Percentiles rank a stretch among this genome's conserved stretches.
phyloP scores from a whole-genome alignment of 2,113 vertebrate species.

The Alligator sinensis region DNA sequence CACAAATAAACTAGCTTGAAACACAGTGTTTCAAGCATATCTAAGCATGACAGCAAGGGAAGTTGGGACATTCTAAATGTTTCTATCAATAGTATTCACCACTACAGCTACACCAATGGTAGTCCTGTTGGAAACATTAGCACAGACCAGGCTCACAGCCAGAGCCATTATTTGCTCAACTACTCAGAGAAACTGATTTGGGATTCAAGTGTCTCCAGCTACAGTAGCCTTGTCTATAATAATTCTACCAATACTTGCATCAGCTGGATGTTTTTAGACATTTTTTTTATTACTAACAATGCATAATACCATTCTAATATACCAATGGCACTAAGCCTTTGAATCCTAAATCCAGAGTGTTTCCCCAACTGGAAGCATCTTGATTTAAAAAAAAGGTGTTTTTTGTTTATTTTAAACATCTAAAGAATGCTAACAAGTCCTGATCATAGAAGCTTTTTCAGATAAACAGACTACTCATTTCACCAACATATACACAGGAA shows the following conservation, averaged over 20 bases:
- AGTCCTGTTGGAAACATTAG: not conserved
- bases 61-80: not conserved
- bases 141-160: not conserved
- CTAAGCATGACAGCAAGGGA: not conserved
- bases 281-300: not conserved
- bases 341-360: not conserved
- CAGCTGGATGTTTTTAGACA: not conserved
- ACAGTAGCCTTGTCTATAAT: no score
- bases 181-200: not conserved
- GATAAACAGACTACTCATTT: not conserved
- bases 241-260: not conserved
- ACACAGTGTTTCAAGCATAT: not conserved
- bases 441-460: not conserved
- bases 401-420: not conserved
- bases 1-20: not conserved
- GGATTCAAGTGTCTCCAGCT: not conserved
- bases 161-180: not conserved
- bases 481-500: not conserved
- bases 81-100: not conserved
- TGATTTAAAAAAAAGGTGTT: not conserved
- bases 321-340: not conserved
- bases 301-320: not conserved
- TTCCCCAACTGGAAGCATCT: not conserved
- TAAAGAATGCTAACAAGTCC: not conserved
- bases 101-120: not conserved